phyloP scores from a whole-genome alignment of 2,888 invertebrate genomes.

The Lomographa bimaculata region DNA sequence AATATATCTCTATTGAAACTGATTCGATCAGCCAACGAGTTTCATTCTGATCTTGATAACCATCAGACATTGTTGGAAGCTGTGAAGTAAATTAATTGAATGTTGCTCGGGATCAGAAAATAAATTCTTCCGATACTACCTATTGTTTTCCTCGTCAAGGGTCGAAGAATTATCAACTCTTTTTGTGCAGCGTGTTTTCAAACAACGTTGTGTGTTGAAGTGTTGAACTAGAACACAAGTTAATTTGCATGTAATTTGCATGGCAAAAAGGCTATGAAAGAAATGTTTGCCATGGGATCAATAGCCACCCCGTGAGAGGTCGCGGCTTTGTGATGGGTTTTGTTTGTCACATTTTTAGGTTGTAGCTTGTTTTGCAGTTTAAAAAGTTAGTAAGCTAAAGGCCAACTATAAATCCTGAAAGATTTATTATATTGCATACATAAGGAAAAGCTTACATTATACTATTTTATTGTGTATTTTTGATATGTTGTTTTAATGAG shows the following conservation, averaged over 20 bases:
- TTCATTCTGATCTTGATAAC: conserved; percentile 15
- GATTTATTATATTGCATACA: no score
- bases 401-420: no score
- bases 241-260: conserved; percentile 67
- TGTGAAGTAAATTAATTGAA: conserved; percentile 31
- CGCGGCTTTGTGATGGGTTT: no score
- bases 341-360: no score
- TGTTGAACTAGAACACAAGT: conserved; percentile 39
- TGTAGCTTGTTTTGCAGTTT: no score
- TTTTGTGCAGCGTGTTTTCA: no score
- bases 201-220: conserved; percentile 29
- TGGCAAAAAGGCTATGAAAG: conserved; percentile 56
- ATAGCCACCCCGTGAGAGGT: conserved; percentile 42
- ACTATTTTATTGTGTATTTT: no score
- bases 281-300: conserved; percentile 47
- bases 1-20: conserved; percentile 14
- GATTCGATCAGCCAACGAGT: conserved; percentile 7
- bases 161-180: no score
- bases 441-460: no score
- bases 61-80: conserved; percentile 25
- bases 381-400: no score
- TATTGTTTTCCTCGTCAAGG: neutral
- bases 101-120: conserved; percentile 23
- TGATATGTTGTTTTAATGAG: no score
- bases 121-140: neutral